phyloP scores from a whole-genome alignment of 2,888 invertebrate species.

The Ophonus ardosiacus region DNA sequence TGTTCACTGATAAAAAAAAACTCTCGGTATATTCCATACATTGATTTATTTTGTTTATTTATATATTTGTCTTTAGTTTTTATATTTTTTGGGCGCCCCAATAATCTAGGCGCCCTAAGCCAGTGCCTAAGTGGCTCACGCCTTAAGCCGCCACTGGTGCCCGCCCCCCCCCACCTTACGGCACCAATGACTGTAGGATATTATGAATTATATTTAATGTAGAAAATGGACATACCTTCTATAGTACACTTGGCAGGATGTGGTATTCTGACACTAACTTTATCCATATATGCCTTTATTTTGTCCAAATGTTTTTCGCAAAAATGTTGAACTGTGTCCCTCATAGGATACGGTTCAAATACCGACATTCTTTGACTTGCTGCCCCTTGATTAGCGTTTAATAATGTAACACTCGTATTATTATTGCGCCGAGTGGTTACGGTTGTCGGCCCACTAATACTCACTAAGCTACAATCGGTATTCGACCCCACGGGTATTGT shows the following conservation, averaged over 20 bases:
- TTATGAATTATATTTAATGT: too few relatives aligned
- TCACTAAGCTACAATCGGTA: constrained; percentile 73
- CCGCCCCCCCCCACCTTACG: too few relatives aligned
- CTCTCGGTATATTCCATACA: too few relatives aligned
- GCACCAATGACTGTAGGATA: too few relatives aligned
- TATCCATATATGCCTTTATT: constrained; percentile 94
- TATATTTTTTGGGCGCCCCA: too few relatives aligned
- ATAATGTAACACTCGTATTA: constrained; percentile 88
- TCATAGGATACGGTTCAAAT: constrained; percentile 94
- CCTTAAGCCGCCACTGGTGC: too few relatives aligned
- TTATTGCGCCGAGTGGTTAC: constrained; percentile 80
- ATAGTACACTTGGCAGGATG: constrained; percentile 96
- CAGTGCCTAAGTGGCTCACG: too few relatives aligned
- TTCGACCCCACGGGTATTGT: constrained; percentile 72
- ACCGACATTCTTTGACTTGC: constrained; percentile 84
- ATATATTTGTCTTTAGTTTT: too few relatives aligned
- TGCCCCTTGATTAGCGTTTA: constrained; percentile 78
- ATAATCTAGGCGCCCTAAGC: too few relatives aligned
- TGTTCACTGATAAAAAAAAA: too few relatives aligned
- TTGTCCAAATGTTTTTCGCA: constrained; percentile 96
- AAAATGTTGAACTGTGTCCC: constrained; percentile 95
- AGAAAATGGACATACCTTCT: constrained; percentile 83
- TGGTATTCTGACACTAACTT: constrained; percentile 89
- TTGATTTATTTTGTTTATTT: too few relatives aligned
- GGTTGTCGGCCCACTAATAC: constrained; percentile 81